Evolutionary conservation across 2,113 vertebrate species (phyloP), one percentile per base, ranked within the genome.

Genomic region (Hystrix cristata): DNA sequence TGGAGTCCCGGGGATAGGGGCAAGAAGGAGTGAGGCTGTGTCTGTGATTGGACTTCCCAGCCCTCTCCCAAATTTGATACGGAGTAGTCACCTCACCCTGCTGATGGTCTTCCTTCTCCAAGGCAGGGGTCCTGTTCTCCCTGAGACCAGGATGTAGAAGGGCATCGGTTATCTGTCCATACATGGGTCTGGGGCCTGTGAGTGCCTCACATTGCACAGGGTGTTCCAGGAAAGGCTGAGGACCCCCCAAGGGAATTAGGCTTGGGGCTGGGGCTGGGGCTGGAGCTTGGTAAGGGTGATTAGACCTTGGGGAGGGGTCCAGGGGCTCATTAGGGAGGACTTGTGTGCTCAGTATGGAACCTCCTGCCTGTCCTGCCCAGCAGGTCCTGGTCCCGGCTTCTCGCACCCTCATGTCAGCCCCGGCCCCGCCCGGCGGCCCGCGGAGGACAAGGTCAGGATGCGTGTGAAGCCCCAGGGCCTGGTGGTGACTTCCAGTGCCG

Each of bases 401-500:
- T 98, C 98, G 55, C 98, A 99, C 98, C 98, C 98, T 98, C 98
- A 99, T 98, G 98, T 98, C 97, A 98, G 98, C 98, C 98, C 98
- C 98, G 98, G 99, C 98, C 98, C 98, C 81, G 98, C 98, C 98
- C 97, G 99, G 98, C 48, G 98, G 98, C 98, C 98, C 97, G 69
- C 97, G 94, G 98, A 99, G 98, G 99, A 99, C 98, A 98, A 99
- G 98, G 97, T 97, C 98, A 98, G 98, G 98, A 99, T 98, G 98
- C 99, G 99, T 97, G 98, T 99, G 98, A 99, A 99, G 98, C 98
- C 98, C 98, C 99, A 98, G 98, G 98, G 98, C 98, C 98, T 98
- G 97, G 98, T 98, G 98, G 98, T 98, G 96, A 98, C 98, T 21
- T 98, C 98, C 98, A 98, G 98, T 98, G 98, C 98, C 98, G 97